These are phyloP conservation scores for Monoplex corrugatus DNA, from an alignment of 2,888 invertebrate species.

Conservation along the genomic window DNA sequence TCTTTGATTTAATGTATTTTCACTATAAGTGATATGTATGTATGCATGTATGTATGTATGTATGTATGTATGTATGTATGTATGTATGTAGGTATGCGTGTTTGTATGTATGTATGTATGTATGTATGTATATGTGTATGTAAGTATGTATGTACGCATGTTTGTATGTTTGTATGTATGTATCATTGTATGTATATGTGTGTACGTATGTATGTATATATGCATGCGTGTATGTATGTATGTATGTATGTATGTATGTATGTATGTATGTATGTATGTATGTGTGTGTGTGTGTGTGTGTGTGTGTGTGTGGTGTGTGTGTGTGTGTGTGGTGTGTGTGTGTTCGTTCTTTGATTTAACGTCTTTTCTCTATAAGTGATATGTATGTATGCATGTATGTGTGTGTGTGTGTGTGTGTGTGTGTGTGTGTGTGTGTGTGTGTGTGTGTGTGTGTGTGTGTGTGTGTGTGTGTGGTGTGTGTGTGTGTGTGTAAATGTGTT, in stretches of 20 bases:
- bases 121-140: slow-evolving; percentile 44
- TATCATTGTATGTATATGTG: neutral
- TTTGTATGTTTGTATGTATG: slow-evolving; percentile 27
- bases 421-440: neutral
- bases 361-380: neutral
- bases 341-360: neutral
- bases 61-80: neutral
- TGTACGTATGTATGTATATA: slow-evolving; percentile 3
- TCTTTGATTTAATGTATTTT: too few species aligned
- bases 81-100: neutral
- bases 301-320: neutral
- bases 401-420: neutral
- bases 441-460: neutral
- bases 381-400: neutral
- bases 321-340: neutral
- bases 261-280: neutral
- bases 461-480: slow-evolving; percentile 44
- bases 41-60: neutral
- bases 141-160: slow-evolving; percentile 35
- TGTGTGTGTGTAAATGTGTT: slow-evolving; percentile 34
- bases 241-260: neutral
- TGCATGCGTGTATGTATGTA: neutral
- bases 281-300: neutral
- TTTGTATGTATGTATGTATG: slow-evolving; percentile 31
- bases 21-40: neutral